phyloP scores from a whole-genome alignment of 2,797 vertebrate genomes.

The Poecilia wingei region DNA sequence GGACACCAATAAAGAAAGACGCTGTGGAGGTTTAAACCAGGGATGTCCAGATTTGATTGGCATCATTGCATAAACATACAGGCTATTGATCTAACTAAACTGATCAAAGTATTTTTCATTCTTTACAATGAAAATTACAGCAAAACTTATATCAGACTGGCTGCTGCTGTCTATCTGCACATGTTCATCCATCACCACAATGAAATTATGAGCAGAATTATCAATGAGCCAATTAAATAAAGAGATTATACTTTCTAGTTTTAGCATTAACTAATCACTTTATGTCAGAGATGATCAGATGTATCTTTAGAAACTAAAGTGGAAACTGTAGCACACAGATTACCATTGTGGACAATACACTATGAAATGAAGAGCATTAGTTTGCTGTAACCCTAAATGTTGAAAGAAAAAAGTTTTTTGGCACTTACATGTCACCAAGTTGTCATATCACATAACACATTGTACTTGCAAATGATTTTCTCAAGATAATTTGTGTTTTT shows the following conservation, averaged over 20 bases:
- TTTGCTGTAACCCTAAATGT: no score
- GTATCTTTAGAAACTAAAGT: no score
- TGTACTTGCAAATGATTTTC: no score
- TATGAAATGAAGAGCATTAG: no score
- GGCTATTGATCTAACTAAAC: not conserved
- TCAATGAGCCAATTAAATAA: not conserved
- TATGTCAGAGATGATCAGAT: not conserved
- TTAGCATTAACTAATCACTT: not conserved
- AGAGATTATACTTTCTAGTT: not conserved
- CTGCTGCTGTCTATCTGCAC: not conserved
- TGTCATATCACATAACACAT: no score
- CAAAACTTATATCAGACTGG: not conserved
- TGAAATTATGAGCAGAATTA: not conserved
- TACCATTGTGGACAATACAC: no score
- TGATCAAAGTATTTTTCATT: not conserved
- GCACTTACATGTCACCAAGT: no score
- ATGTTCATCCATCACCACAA: not conserved
- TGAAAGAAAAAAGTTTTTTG: no score
- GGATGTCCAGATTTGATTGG: not conserved
- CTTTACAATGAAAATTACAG: not conserved
- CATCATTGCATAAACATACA: not conserved
- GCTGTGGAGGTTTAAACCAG: not conserved
- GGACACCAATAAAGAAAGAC: not conserved
- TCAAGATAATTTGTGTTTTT: no score
- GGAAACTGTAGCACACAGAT: no score